phyloP scores from a whole-genome alignment of 2,797 vertebrate species.

The Smutsia temminckii region DNA sequence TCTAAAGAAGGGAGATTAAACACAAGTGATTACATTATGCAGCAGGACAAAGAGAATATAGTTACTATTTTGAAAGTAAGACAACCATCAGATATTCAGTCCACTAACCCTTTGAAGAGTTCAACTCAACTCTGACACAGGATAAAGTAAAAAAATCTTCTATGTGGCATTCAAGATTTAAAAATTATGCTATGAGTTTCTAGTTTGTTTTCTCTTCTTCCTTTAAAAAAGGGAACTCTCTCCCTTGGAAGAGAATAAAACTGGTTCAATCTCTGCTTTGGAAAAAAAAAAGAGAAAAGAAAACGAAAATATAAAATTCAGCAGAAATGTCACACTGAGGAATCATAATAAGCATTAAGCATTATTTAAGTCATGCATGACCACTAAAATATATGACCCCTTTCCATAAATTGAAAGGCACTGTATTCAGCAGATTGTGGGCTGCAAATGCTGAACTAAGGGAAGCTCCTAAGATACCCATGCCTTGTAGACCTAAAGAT shows the following conservation, averaged over 20 bases:
- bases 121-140: neutral
- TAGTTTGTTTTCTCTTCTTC: slow-evolving; percentile 19
- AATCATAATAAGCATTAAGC: slow-evolving; percentile 76
- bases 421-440: slow-evolving; percentile 42
- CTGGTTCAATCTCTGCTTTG: slow-evolving; percentile 10
- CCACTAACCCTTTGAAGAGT: slow-evolving; percentile 42
- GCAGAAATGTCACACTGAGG: slow-evolving; percentile 54
- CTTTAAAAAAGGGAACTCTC: slow-evolving; percentile 48
- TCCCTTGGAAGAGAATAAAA: slow-evolving; percentile 56
- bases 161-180: neutral
- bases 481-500: slow-evolving; percentile 29
- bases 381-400: slow-evolving; percentile 69
- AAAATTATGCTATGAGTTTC: slow-evolving; percentile 12
- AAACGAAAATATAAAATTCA: slow-evolving; percentile 65
- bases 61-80: slow-evolving; percentile 54
- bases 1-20: slow-evolving; percentile 6
- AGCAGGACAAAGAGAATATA: slow-evolving; percentile 31
- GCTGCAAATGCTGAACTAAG: slow-evolving; percentile 56
- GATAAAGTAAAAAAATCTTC: neutral
- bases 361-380: slow-evolving; percentile 69
- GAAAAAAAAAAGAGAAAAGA: slow-evolving; percentile 32
- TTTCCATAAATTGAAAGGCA: slow-evolving; percentile 69
- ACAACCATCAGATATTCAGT: neutral
- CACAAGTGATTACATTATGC: slow-evolving; percentile 15
- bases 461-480: neutral